Conservation (phyloP, 2,888 invertebrate genomes). For the Platerodrilus igneus region DNA sequence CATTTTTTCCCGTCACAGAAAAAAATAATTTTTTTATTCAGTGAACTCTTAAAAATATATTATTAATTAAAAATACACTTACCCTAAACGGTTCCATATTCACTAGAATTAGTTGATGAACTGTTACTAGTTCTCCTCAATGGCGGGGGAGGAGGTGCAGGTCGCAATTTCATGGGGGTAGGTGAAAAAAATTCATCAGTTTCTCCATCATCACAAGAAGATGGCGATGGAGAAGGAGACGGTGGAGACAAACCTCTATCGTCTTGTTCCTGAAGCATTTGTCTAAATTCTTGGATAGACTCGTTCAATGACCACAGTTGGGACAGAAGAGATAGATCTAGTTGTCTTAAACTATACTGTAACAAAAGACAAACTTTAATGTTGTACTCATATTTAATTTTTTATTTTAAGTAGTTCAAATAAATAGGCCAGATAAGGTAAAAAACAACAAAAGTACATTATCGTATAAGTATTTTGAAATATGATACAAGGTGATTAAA, state of each 20-base stretch:
- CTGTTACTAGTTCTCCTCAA: slow-evolving; percentile 42
- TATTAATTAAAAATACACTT: no score
- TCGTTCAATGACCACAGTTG: slow-evolving; percentile 91
- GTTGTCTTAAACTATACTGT: slow-evolving; percentile 82
- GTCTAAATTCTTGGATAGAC: slow-evolving; percentile 83
- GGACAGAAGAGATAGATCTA: slow-evolving; percentile 83
- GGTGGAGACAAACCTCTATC: slow-evolving; percentile 50
- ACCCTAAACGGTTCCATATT: slow-evolving; percentile 32
- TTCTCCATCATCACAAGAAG: slow-evolving; percentile 48
- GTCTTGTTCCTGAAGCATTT: slow-evolving; percentile 57
- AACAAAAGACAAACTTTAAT: slow-evolving; percentile 41
- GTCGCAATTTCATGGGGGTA: slow-evolving; percentile 41
- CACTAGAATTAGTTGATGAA: slow-evolving; percentile 37
- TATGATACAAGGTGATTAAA: no score
- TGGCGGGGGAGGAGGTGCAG: slow-evolving; percentile 49
- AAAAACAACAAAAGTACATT: no score
- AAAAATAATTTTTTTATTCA: no score
- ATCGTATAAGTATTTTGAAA: no score
- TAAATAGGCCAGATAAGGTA: background rate
- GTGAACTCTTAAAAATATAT: no score
- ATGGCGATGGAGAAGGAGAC: slow-evolving; percentile 54
- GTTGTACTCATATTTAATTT: background rate
- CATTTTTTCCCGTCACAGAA: no score
- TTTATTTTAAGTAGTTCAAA: no score
- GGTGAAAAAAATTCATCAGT: slow-evolving; percentile 38